phyloP scores from a whole-genome alignment of 2,797 vertebrate species.

The Euphonia xanthogaster region DNA sequence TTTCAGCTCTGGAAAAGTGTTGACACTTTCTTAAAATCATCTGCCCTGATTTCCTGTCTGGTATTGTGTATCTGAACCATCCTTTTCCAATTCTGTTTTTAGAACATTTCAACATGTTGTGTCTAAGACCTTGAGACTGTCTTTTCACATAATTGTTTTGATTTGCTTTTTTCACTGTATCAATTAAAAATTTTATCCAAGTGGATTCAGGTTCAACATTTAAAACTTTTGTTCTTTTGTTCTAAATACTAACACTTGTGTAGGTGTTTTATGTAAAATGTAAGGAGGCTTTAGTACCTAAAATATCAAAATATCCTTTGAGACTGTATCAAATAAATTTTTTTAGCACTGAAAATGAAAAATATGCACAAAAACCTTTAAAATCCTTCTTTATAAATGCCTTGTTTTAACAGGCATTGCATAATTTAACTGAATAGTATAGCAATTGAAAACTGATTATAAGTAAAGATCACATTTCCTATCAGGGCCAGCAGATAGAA shows the following conservation, averaged over 20 bases:
- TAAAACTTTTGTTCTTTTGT: neutral
- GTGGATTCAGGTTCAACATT: neutral
- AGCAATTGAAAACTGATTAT: neutral
- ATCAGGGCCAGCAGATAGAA: neutral
- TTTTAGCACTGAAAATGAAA: neutral
- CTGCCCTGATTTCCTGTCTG: neutral
- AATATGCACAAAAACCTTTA: neutral
- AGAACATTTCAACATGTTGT: neutral
- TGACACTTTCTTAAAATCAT: neutral
- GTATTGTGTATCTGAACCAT: neutral
- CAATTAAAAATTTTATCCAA: neutral
- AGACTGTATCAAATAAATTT: neutral
- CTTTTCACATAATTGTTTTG: neutral
- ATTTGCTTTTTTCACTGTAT: neutral
- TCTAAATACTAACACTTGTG: neutral
- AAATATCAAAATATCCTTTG: neutral
- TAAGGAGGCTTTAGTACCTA: neutral
- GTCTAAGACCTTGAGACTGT: neutral
- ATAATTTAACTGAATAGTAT: neutral
- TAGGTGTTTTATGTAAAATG: neutral
- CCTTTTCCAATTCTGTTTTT: neutral
- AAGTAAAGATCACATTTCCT: neutral
- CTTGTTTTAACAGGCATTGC: neutral
- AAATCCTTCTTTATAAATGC: neutral
- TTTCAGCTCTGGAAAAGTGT: neutral